Evolutionary conservation across 2,113 vertebrate species (phyloP), one percentile per base, ranked within the genome.

Genomic region (Istiophorus platypterus): DNA sequence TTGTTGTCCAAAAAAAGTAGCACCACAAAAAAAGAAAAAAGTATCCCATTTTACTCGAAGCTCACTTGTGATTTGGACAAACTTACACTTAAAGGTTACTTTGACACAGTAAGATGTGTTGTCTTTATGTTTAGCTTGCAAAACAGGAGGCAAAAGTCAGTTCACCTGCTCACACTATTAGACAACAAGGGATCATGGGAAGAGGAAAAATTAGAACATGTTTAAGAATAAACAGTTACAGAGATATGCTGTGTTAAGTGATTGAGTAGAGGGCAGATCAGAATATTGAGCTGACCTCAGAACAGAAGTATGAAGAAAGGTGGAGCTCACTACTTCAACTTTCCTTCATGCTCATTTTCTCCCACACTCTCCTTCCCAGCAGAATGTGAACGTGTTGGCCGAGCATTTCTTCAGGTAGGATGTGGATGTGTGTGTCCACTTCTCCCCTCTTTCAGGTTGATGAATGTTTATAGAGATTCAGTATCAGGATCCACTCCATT

Each of bases 401-500:
- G 14, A 37, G 51, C 62, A 31, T 51, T 59, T 72, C 54, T n/a
- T 78, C 56, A 63, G 34, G 27, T 49, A 17, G 14, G 18, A 22
- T 39, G 31, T 57, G 8, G 3, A 26, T 24, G 10, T 76, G 27
- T 41, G 45, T 63, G 42, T 73, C 72, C 69, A 41, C 11, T 27
- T 20, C 57, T 11, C 22, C 57, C 63, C n/a, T 76, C 73, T 59
- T 56, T 52, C 71, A 65, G 15, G 6, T 26, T 10, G n/a, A 11
- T 2, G 68, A 76, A 47, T 10, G 58, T 65, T 82, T 62, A 31
- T 1, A 49, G 68, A 39, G 9, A 22, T 0, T 18, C 63, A 59
- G 69, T 58, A n/a, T 71, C 72, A 57, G 76, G 66, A 67, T 69
- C 72, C 72, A 22, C 72, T 85, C 77, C 45, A 72, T 68, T 72